These are phyloP conservation scores for Urocyon cinereoargenteus DNA, from an alignment of 2,797 vertebrate genomes.

Conservation along the genomic window DNA sequence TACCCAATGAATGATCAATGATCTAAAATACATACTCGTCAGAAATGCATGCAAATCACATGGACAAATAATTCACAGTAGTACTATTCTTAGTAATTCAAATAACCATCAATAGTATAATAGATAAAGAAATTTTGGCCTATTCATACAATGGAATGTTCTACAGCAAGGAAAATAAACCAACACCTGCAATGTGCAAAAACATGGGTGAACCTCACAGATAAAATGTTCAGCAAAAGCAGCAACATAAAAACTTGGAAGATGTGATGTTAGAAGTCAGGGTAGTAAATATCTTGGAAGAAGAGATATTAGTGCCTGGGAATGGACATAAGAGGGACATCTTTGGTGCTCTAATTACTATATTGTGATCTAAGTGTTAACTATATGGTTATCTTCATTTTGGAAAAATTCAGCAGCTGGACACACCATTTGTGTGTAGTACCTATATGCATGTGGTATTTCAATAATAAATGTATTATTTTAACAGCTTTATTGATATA, in stretches of 20 bases:
- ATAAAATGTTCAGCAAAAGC: background rate
- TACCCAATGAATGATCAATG: background rate
- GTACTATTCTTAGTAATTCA: background rate
- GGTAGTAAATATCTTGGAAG: background rate
- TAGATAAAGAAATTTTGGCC: background rate
- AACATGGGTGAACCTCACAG: background rate
- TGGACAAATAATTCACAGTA: background rate
- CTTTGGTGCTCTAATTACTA: background rate
- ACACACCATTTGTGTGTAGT: background rate
- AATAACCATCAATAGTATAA: background rate
- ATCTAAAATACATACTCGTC: background rate
- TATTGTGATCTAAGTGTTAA: background rate
- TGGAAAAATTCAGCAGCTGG: background rate
- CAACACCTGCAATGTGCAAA: background rate
- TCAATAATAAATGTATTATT: background rate
- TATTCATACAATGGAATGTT: background rate
- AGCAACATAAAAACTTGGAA: background rate
- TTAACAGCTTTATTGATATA: background rate
- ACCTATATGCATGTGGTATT: background rate
- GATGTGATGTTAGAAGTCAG: background rate
- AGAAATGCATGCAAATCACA: background rate
- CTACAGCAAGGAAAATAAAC: background rate
- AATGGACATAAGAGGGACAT: background rate
- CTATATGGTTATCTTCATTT: background rate
- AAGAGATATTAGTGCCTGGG: background rate